phyloP scores from a whole-genome alignment of 2,113 vertebrate genomes.

The Channa maculata region DNA sequence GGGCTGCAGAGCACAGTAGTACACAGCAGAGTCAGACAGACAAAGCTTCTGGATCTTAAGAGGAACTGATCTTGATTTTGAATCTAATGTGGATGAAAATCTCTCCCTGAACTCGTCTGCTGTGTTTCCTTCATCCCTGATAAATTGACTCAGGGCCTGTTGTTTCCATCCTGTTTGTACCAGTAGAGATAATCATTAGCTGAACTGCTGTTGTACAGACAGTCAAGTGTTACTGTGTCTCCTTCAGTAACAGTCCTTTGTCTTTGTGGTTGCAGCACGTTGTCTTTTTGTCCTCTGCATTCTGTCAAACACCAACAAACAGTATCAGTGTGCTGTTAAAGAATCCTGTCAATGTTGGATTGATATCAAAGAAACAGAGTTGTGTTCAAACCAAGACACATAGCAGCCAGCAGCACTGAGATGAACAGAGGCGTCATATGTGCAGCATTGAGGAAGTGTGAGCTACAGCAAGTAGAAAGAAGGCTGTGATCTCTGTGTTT shows the following conservation, averaged over 20 bases:
- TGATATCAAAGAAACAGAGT: constrained; percentile 14
- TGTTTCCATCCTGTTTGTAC: constrained; percentile 30
- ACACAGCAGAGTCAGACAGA: no score
- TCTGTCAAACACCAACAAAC: constrained; percentile 32
- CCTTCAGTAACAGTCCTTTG: constrained; percentile 16
- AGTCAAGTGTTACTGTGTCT: constrained; percentile 7
- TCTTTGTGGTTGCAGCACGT: constrained; percentile 20
- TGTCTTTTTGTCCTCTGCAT: constrained; percentile 30
- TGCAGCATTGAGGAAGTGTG: constrained; percentile 19
- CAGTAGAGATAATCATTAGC: not conserved
- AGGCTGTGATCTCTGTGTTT: constrained; percentile 4
- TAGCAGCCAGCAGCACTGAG: constrained; percentile 40
- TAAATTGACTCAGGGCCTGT: not conserved
- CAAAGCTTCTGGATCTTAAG: no score
- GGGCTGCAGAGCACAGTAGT: no score
- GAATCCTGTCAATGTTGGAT: constrained; percentile 4
- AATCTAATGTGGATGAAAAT: constrained; percentile 22
- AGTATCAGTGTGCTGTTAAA: constrained; percentile 15
- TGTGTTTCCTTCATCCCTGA: no score
- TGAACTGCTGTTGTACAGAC: not conserved
- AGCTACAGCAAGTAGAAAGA: constrained; percentile 4
- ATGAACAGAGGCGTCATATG: constrained; percentile 27
- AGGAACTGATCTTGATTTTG: not conserved
- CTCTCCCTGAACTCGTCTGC: not conserved
- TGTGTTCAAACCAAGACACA: constrained; percentile 35